Base-by-base conservation (phyloP, 23 tunicate genomes). In the Corella eumyota region DNA sequence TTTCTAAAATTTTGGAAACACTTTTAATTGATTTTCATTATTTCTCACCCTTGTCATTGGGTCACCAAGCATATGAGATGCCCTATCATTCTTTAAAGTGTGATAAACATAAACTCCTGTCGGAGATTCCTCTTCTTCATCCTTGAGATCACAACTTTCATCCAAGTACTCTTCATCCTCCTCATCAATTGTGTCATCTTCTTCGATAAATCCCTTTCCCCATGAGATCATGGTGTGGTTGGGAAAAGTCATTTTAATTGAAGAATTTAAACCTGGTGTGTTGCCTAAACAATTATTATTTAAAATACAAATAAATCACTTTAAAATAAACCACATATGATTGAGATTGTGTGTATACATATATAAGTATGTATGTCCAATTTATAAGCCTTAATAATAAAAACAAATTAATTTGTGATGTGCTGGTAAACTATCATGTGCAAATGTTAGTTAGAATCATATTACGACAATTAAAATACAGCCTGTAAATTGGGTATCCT, bases 181-280 rank as follows among this genome's bases (percentile, higher is more conserved):
- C 19, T 3, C 5, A 28, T 59, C 64, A 15, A 47, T 67, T 4
- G 49, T 61, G n/a, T 49, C 61, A 26, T 64, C 62, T 22, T 65
- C 66, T 13, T 57, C 65, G 38, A 53, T 36, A 27, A 64, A 40
- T 1, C 56, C 71, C 59, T 75, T 75, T n/a, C 62, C 57, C 34
- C 68, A 57, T 24, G 72, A 65, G 7, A 75, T 45, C 5, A 66
- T 7, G 4, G 66, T 50, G 31, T 75, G 82, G 33, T 58, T 32
- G 20, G 82, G 82, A 65, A 65, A 40, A 13, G 29, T 5, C 17
- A 75, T 45, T 15, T 67, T 57, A 1, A 75, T 46, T 4, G 67
- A 25, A 3, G 72, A 38, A 20, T 66, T 27, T 25, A 58, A 29
- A 1, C 60, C 32, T 21, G 82, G 82, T 6, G 40, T 58, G 45